A percentile compares a stretch with the other conserved stretches of the same genome.
Conservation (phyloP, 2,888 invertebrate genomes). For the Cepaea hortensis region DNA sequence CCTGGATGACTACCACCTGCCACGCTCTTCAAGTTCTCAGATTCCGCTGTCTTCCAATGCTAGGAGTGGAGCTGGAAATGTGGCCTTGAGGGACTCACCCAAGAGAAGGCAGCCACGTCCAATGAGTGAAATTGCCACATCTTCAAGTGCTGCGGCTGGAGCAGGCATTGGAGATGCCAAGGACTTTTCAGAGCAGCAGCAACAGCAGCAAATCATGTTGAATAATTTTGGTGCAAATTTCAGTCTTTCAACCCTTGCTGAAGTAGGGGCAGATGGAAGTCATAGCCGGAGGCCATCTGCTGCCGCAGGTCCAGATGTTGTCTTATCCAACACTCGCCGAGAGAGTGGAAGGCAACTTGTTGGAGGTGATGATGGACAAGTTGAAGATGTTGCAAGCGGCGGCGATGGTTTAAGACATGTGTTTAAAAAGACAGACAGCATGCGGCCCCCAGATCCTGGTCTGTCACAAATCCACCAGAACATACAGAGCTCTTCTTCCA, state of each 20-base stretch:
- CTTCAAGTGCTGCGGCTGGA: constrained; percentile 42
- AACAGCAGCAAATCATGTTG: constrained; percentile 40
- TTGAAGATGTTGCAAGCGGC: background rate
- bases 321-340: background rate
- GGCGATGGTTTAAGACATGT: background rate
- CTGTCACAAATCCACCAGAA: background rate
- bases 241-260: constrained; percentile 29
- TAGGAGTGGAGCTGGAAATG: constrained; percentile 11
- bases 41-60: constrained; percentile 33
- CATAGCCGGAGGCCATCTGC: constrained; percentile 50
- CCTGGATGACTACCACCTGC: constrained; percentile 53
- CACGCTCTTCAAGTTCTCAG: constrained; percentile 48
- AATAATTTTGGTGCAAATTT: constrained; percentile 47
- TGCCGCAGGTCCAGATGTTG: background rate
- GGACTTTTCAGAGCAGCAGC: constrained; percentile 36
- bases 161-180: constrained; percentile 17
- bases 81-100: constrained; percentile 49
- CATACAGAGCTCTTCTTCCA: background rate
- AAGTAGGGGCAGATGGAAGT: constrained; percentile 45
- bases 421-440: background rate
- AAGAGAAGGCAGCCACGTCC: constrained; percentile 51
- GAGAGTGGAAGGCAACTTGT: background rate
- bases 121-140: constrained; percentile 54
- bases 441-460: constrained; percentile 5
- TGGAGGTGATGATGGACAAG: constrained; percentile 8